phyloP scores from a whole-genome alignment of 2,797 vertebrate species.

The Urophycis tenuis region DNA sequence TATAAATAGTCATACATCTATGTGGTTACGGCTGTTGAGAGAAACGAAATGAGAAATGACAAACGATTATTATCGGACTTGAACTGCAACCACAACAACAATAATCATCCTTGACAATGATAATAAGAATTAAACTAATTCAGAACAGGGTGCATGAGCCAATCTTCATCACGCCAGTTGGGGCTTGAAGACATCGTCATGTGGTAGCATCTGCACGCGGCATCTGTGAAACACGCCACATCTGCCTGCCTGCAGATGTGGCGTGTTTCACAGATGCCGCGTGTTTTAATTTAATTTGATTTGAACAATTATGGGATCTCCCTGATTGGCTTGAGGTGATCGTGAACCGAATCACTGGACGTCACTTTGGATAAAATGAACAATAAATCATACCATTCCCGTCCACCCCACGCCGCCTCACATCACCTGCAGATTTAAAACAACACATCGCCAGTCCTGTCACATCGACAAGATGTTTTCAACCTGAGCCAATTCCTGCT shows the following conservation, averaged over 20 bases:
- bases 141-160: neutral
- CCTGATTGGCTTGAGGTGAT: neutral
- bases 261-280: neutral
- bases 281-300: neutral
- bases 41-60: too few species aligned
- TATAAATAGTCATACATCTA: too few species aligned
- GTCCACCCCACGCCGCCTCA: neutral
- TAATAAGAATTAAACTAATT: neutral
- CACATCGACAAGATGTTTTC: neutral
- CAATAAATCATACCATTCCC: neutral
- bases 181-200: neutral
- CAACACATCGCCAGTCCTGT: neutral
- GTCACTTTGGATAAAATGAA: neutral
- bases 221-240: neutral
- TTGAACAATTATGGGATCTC: neutral
- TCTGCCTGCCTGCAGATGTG: neutral
- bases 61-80: neutral
- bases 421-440: neutral
- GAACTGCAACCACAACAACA: neutral
- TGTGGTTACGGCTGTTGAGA: too few species aligned
- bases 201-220: too few species aligned
- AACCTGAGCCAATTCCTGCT: neutral
- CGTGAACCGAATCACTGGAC: neutral
- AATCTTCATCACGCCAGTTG: neutral
- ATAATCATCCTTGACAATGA: neutral